Conservation (phyloP, 2,797 vertebrate species). For the Acanthornis magna region DNA sequence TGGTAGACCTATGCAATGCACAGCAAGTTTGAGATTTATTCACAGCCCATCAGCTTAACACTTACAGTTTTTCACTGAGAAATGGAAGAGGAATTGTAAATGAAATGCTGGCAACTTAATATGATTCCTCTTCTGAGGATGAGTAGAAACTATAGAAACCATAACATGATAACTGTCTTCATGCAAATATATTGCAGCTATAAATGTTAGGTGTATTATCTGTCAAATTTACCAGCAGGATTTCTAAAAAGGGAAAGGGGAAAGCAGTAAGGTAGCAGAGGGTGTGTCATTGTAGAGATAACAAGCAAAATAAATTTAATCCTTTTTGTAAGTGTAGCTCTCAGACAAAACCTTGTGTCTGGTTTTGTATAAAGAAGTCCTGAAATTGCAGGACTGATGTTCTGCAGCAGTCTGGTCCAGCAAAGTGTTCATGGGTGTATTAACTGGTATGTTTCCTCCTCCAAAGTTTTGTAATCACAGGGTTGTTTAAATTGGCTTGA, state of each 20-base stretch:
- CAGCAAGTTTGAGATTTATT: background rate
- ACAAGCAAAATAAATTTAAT: background rate
- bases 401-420: background rate
- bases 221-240: background rate
- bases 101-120: background rate
- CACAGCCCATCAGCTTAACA: background rate
- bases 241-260: background rate
- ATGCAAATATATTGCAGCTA: background rate
- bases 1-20: background rate
- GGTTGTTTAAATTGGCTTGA: background rate
- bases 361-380: background rate
- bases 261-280: background rate
- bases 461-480: background rate
- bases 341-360: background rate
- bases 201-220: background rate
- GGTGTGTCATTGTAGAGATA: background rate
- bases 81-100: background rate
- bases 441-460: background rate
- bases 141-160: background rate
- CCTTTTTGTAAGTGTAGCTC: background rate
- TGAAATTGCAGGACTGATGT: background rate
- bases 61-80: background rate
- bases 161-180: background rate
- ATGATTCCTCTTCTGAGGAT: background rate
- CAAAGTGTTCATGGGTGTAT: accelerated